phyloP scores from a whole-genome alignment of 37 sponge, comb jelly and placozoan genomes.

The Corticium candelabrum region DNA sequence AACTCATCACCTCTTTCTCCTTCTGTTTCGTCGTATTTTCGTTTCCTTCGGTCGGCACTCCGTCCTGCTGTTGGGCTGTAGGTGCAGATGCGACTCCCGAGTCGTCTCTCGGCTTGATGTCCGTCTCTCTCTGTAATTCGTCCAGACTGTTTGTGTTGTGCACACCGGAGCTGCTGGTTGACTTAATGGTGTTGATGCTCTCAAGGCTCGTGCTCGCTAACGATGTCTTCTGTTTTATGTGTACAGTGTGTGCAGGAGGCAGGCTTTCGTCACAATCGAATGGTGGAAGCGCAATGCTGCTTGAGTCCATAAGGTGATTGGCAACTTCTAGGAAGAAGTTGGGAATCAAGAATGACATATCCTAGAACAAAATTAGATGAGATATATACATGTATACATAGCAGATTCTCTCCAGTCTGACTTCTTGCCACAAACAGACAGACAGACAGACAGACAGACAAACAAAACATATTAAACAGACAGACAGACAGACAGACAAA shows the following conservation, averaged over 20 bases:
- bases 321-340: background rate
- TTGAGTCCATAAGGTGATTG: background rate
- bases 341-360: background rate
- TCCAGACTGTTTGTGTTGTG: no score
- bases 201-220: background rate
- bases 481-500: no score
- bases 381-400: no score
- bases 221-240: background rate
- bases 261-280: background rate
- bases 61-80: background rate
- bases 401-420: background rate
- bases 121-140: background rate
- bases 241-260: no score
- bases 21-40: no score
- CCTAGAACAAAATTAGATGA: no score
- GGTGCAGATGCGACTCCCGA: background rate
- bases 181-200: background rate
- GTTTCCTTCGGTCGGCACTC: no score
- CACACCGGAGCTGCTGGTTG: background rate
- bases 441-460: slow-evolving; percentile 16
- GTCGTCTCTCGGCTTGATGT: background rate
- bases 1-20: no score
- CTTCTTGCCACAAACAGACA: background rate
- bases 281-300: background rate
- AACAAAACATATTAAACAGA: no score